A percentile compares a stretch with the other conserved stretches of the same genome.
phyloP scores from a whole-genome alignment of 2,113 vertebrate genomes.

The Menura novaehollandiae region DNA sequence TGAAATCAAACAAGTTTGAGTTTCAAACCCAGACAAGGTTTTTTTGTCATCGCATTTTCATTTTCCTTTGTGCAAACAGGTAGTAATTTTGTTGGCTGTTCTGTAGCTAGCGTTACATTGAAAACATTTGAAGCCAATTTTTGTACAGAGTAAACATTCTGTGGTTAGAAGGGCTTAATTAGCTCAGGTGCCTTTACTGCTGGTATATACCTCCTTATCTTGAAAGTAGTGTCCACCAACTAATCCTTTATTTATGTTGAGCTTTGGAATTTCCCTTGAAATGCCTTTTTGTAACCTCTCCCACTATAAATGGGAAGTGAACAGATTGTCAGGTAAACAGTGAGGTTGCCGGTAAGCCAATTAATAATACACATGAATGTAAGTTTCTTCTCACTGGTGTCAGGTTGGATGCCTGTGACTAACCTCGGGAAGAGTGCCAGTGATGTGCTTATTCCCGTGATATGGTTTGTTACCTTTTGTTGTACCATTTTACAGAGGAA shows the following conservation, averaged over 20 bases:
- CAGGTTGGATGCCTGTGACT: background rate
- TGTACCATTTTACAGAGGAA: background rate
- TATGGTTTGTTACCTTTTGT: background rate
- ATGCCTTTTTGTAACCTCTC: conserved; percentile 17
- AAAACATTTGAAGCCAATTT: conserved; percentile 19
- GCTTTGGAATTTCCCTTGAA: conserved; percentile 58
- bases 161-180: conserved; percentile 44
- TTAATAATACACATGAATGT: background rate
- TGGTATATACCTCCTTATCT: conserved; percentile 26
- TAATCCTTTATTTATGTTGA: conserved; percentile 52
- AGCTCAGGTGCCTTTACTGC: conserved; percentile 33
- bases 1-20: background rate
- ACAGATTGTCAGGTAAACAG: background rate
- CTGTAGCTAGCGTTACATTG: background rate
- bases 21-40: background rate
- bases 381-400: background rate
- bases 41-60: background rate
- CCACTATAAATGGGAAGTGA: background rate
- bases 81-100: conserved; percentile 4
- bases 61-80: conserved; percentile 21
- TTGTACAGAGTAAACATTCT: conserved; percentile 39
- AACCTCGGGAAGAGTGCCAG: background rate
- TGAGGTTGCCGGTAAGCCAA: background rate
- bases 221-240: conserved; percentile 22
- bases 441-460: background rate